Evolutionary conservation across 1,140 invertebrate species (phyloP).

Genomic region (Brachionus calyciflorus): DNA sequence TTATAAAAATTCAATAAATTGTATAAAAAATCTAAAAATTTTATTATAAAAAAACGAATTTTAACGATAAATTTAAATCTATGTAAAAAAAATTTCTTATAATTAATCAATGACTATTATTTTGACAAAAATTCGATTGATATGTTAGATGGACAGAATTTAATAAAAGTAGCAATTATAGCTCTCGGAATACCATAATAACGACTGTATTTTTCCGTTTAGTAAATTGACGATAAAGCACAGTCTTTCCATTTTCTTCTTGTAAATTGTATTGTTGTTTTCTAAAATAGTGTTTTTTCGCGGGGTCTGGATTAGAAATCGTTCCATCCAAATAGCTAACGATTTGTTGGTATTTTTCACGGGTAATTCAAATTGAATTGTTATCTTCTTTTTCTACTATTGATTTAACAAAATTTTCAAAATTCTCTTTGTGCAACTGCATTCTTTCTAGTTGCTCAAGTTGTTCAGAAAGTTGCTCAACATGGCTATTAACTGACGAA

Average conservation of each 20-base stretch:
- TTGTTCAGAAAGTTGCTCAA: too few species aligned
- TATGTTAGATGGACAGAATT: neutral
- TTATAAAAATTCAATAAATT: too few species aligned
- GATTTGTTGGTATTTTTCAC: too few species aligned
- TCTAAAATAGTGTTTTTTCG: slow-evolving; percentile 7
- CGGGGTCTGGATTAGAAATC: neutral
- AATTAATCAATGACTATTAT: neutral
- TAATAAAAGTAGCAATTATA: slow-evolving; percentile 3
- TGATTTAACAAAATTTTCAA: too few species aligned
- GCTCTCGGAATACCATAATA: neutral
- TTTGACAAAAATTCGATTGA: neutral
- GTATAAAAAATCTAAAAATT: neutral
- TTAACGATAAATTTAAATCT: too few species aligned
- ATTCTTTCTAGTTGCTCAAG: too few species aligned
- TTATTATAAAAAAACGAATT: neutral
- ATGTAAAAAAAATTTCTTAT: too few species aligned
- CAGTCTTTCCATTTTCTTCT: slow-evolving; percentile 2
- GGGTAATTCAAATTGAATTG: too few species aligned
- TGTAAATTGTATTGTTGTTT: slow-evolving; percentile 11
- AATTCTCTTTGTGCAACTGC: too few species aligned
- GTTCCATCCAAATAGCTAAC: too few species aligned
- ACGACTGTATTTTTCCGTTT: neutral
- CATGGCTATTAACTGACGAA: too few species aligned
- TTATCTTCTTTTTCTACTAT: too few species aligned
- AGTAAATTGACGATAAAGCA: neutral